These are phyloP conservation scores for Aphis craccivora DNA, from an alignment of 1,140 invertebrate species.

Conservation along the genomic window DNA sequence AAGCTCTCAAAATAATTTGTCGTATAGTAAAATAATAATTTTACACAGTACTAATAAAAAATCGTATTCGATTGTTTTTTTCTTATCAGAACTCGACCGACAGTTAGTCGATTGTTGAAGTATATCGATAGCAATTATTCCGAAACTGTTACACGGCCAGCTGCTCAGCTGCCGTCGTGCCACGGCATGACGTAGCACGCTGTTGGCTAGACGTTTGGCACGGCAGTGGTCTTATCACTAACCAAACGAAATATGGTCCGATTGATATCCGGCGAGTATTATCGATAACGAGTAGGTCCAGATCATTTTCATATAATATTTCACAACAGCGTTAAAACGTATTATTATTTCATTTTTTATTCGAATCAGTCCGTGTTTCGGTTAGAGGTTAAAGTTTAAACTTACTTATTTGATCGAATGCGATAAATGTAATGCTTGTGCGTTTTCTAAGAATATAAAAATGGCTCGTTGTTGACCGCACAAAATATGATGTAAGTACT, in stretches of 20 bases:
- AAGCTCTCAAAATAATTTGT: too few relatives aligned
- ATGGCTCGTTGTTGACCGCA: not conserved
- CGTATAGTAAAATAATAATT: not conserved
- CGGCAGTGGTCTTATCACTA: not conserved
- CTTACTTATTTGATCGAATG: not conserved
- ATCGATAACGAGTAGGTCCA: not conserved
- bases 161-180: not conserved
- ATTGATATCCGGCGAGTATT: constrained; percentile 33
- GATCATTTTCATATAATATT: not conserved
- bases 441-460: not conserved
- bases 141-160: not conserved
- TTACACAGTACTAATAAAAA: not conserved
- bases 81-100: not conserved
- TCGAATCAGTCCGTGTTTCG: not conserved
- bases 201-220: not conserved
- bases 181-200: not conserved
- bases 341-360: not conserved
- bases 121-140: not conserved
- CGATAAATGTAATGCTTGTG: not conserved
- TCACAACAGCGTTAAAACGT: not conserved
- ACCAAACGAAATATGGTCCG: not conserved
- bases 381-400: constrained; percentile 9
- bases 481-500: not conserved
- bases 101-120: not conserved
- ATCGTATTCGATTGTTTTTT: not conserved